These are phyloP conservation scores for Stomatorhinus ivindoensis DNA, from an alignment of 2,113 vertebrate species.

Conservation along the genomic window DNA sequence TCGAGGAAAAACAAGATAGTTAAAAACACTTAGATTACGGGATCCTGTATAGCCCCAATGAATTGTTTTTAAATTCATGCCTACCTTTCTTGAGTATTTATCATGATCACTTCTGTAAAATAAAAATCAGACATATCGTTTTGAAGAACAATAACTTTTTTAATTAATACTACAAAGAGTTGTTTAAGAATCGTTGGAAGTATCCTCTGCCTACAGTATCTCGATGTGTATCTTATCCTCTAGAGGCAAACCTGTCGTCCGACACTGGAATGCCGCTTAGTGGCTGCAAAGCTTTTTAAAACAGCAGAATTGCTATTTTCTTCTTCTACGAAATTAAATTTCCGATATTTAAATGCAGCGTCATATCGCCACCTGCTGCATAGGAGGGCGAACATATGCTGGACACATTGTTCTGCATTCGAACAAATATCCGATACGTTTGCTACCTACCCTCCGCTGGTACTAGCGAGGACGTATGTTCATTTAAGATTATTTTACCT, in stretches of 20 bases:
- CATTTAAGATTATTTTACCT: not conserved
- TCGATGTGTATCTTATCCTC: not conserved
- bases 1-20: not conserved
- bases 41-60: not conserved
- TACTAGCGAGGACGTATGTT: not conserved
- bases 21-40: not conserved
- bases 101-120: conserved; percentile 49
- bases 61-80: conserved; percentile 2
- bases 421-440: not conserved
- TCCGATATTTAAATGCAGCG: not conserved
- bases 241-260: not conserved
- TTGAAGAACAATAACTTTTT: conserved; percentile 41
- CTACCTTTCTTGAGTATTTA: conserved; percentile 63
- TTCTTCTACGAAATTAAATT: not conserved
- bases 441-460: not conserved
- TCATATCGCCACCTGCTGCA: not conserved
- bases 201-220: not conserved
- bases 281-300: conserved; percentile 31
- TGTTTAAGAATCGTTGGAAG: conserved; percentile 31
- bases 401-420: not conserved
- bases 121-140: conserved; percentile 33
- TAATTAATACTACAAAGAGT: conserved; percentile 41
- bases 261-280: not conserved
- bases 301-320: not conserved
- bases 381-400: not conserved